A percentile compares a stretch with the other conserved stretches of the same genome.
These are phyloP conservation scores for Philonicus albiceps DNA, from an alignment of 2,888 invertebrate species.

Conservation along the genomic window DNA sequence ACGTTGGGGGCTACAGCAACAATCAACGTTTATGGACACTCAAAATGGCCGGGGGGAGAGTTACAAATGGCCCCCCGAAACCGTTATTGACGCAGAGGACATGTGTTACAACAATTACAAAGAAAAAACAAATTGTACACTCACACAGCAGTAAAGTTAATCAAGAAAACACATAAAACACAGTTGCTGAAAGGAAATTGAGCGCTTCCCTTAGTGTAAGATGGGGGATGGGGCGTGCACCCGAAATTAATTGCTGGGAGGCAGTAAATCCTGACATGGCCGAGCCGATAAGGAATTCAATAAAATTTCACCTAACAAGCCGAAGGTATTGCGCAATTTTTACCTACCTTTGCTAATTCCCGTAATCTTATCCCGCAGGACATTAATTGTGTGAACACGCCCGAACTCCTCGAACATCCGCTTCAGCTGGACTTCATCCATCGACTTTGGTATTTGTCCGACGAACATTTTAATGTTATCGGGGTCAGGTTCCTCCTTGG, in stretches of 20 bases:
- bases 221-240: constrained; percentile 4
- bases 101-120: constrained; percentile 42
- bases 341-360: constrained; percentile 95
- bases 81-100: constrained; percentile 19
- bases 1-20: constrained; percentile 41
- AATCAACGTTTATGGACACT: constrained; percentile 42
- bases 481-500: constrained; percentile 86
- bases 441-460: constrained; percentile 93
- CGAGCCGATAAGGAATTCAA: constrained; percentile 12
- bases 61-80: constrained; percentile 22
- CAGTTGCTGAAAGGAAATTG: constrained; percentile 46
- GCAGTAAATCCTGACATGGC: constrained; percentile 43
- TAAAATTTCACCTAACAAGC: constrained; percentile 45
- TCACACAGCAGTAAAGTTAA: constrained; percentile 39
- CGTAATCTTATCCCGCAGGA: constrained; percentile 95
- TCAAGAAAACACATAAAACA: constrained; percentile 47
- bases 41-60: constrained; percentile 23
- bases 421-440: constrained; percentile 95
- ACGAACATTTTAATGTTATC: constrained; percentile 99
- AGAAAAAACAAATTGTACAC: constrained; percentile 39
- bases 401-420: constrained; percentile 97
- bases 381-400: constrained; percentile 95
- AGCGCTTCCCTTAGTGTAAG: background rate
- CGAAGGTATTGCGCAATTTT: constrained; percentile 45
- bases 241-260: constrained; percentile 44